phyloP scores from a whole-genome alignment of 2,888 invertebrate genomes.

The Ectemnius lituratus region DNA sequence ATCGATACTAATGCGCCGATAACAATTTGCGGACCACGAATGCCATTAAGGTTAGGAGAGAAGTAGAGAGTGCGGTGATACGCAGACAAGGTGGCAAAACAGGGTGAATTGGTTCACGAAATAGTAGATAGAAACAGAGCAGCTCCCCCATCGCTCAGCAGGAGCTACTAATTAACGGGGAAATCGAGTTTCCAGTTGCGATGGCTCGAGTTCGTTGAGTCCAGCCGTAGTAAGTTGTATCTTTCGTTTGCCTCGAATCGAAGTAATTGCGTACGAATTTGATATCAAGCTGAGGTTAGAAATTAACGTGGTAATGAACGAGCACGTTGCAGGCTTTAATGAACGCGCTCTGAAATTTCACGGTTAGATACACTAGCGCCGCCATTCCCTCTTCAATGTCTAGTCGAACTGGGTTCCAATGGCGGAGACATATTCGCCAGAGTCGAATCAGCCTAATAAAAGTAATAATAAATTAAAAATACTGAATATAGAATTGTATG shows the following conservation, averaged over 20 bases:
- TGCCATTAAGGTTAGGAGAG: neutral
- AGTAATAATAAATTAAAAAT: too few relatives aligned
- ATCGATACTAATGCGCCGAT: too few relatives aligned
- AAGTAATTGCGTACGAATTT: slow-evolving; percentile 52
- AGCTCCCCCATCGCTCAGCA: slow-evolving; percentile 21
- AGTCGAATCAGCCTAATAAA: too few relatives aligned
- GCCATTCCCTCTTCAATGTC: too few relatives aligned
- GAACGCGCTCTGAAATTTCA: slow-evolving; percentile 25
- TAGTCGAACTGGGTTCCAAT: too few relatives aligned
- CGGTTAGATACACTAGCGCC: neutral
- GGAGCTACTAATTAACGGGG: slow-evolving; percentile 48
- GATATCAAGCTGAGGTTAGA: slow-evolving; percentile 38
- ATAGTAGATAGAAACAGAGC: slow-evolving; percentile 33
- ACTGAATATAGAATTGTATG: too few relatives aligned
- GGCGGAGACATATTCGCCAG: too few relatives aligned
- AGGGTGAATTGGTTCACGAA: slow-evolving; percentile 32
- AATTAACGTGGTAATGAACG: slow-evolving; percentile 38
- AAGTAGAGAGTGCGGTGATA: slow-evolving; percentile 22
- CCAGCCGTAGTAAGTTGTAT: slow-evolving; percentile 32
- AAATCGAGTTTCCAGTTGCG: slow-evolving; percentile 51
- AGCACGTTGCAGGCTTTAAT: slow-evolving; percentile 34
- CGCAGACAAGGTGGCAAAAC: slow-evolving; percentile 24
- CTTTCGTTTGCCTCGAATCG: slow-evolving; percentile 50
- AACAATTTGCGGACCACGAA: too few relatives aligned
- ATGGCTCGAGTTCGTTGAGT: slow-evolving; percentile 12